These are phyloP conservation scores for Epinephelus lanceolatus DNA, from an alignment of 2,113 vertebrate species.

Conservation along the genomic window DNA sequence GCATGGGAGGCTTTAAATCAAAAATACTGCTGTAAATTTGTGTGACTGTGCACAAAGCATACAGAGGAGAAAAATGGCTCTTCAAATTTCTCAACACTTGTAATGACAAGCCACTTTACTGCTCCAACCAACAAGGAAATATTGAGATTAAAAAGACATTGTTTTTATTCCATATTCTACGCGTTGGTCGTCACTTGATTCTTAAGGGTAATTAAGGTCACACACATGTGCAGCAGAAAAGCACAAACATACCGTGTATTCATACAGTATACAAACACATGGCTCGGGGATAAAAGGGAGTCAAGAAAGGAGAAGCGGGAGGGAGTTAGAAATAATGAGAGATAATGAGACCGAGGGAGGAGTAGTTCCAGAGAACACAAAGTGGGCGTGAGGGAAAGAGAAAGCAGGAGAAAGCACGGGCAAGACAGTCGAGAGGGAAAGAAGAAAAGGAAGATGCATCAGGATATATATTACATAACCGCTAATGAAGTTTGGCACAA, in stretches of 20 bases:
- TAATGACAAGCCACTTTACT: background rate
- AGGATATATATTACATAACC: conserved; percentile 19
- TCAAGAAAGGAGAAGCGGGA: conserved; percentile 3
- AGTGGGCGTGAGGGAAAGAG: conserved; percentile 37
- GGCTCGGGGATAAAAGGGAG: conserved; percentile 8
- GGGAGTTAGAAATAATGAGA: conserved; percentile 48
- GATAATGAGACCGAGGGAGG: conserved; percentile 68
- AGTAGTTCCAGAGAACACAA: conserved; percentile 48
- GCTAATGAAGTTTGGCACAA: background rate
- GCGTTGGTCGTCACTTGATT: background rate
- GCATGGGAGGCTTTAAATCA: background rate
- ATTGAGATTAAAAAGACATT: background rate
- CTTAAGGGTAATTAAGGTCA: conserved; percentile 22
- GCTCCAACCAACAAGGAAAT: background rate
- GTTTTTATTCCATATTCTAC: background rate
- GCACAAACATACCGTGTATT: background rate
- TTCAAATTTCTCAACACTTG: background rate
- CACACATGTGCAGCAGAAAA: background rate
- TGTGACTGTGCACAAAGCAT: background rate
- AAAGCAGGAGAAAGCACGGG: conserved; percentile 7
- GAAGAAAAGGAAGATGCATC: conserved; percentile 24
- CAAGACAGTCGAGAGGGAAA: conserved; percentile 4
- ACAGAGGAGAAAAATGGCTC: background rate
- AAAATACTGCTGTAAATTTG: background rate
- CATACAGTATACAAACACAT: conserved; percentile 16